These are phyloP conservation scores for Drosophila melanocephala DNA, from an alignment of 2,888 invertebrate species.

Conservation along the genomic window DNA sequence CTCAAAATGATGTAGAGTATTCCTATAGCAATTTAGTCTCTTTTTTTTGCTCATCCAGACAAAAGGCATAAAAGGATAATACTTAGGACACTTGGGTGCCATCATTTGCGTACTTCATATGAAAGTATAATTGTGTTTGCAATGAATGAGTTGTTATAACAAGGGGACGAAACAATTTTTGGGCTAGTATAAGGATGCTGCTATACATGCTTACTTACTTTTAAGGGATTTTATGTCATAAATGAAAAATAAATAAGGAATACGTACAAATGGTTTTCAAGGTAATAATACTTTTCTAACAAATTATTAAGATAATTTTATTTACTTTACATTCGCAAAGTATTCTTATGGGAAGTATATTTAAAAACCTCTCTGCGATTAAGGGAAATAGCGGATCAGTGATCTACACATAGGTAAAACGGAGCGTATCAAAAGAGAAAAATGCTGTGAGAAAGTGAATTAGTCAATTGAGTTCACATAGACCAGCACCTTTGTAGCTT, in stretches of 20 bases:
- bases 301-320: not conserved
- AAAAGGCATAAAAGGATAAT: constrained; percentile 73
- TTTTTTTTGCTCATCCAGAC: constrained; percentile 22
- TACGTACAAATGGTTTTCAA: not conserved
- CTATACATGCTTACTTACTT: not conserved
- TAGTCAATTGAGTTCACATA: constrained; percentile 29
- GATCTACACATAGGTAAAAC: not conserved
- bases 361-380: not conserved
- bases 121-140: constrained; percentile 41
- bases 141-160: constrained; percentile 13
- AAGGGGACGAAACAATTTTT: constrained; percentile 17
- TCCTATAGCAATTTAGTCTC: not conserved
- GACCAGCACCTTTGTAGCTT: constrained; percentile 44
- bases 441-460: constrained; percentile 28
- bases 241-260: not conserved
- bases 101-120: constrained; percentile 51
- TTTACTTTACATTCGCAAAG: not conserved
- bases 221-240: not conserved
- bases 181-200: constrained; percentile 6
- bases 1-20: constrained; percentile 9
- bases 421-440: not conserved
- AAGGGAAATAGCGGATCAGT: no score
- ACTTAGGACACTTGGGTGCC: constrained; percentile 74
- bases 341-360: not conserved
- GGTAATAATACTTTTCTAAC: not conserved